Evolutionary conservation across 2,113 vertebrate genomes (phyloP), one percentile per base, ranked within the genome.

Genomic region (Leuciscus idus): DNA sequence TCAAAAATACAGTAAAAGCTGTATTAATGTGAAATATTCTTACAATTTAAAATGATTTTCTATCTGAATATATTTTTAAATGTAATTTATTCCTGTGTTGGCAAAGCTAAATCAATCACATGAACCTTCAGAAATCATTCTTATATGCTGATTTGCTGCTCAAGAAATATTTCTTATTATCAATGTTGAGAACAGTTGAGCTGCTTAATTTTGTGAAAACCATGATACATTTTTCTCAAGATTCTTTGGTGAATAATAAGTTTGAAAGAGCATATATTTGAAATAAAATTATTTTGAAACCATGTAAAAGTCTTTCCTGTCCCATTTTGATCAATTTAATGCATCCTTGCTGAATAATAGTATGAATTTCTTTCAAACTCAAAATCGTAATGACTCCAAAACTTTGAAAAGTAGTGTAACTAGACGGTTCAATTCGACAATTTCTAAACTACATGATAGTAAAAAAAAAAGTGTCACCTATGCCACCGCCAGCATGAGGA

Each of bases 401-500:
- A 28, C 62, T 30, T 68, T 19, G 6, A 39, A 21, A 7, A 70
- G 6, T 68, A 55, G 17, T 21, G 52, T 6, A 33, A 68, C 33
- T 68, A 28, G 26, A 17, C 62, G 6, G 12, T 17, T 28, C 28
- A 30, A 66, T 26, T 66, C 2, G 2, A 30, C 62, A 1, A 4
- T 30, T 66, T 68, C 6, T 68, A 70, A 57, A 7, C 17, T 55
- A 55, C 52, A 57, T 10, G 66, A 39, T 19, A 23, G 33, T 70
- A 70, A 62, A 57, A 43, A 83, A 28, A 62, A 9, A 28, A 39
- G 85, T 64, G 91, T 95, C 94, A 99, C 98, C 98, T 91, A 99
- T 99, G 88, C 98, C 98, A 89, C 98, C 98, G 28, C 98, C 98
- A 2, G 96, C 98, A 0, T 99, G 98, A 82, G 98, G 98, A 87